Percentiles rank a stretch among this genome's conserved stretches.
These are phyloP conservation scores for Columbina picui DNA, from an alignment of 2,113 vertebrate genomes.

Conservation along the genomic window DNA sequence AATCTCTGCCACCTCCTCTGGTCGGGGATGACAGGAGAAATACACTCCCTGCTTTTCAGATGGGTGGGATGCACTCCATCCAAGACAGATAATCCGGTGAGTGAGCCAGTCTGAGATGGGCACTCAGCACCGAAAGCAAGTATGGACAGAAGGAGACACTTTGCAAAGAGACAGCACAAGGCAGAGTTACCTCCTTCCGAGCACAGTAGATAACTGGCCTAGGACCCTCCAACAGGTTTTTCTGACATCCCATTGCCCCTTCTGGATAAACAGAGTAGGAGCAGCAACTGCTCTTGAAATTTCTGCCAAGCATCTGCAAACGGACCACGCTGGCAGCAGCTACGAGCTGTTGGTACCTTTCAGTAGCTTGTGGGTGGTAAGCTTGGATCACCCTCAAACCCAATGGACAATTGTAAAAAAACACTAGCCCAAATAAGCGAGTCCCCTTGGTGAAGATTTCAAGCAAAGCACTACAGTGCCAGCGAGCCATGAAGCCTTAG, in stretches of 20 bases:
- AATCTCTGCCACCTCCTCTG: neutral
- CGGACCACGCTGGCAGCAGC: neutral
- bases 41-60: slow-evolving; percentile 21
- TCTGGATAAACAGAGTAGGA: neutral
- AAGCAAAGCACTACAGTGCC: neutral
- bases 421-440: neutral
- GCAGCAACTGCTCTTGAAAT: neutral
- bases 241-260: neutral
- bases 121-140: neutral
- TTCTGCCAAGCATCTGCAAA: neutral
- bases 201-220: neutral
- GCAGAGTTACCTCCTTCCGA: neutral
- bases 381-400: neutral
- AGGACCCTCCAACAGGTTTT: neutral
- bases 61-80: neutral
- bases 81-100: slow-evolving; percentile 6
- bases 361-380: neutral
- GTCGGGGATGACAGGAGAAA: neutral
- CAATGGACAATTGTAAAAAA: neutral
- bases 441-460: neutral
- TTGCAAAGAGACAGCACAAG: neutral
- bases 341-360: neutral
- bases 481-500: neutral
- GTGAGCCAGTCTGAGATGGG: slow-evolving; percentile 22
- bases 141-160: fast-evolving